A percentile compares a stretch with the other conserved stretches of the same genome.
phyloP scores from a whole-genome alignment of 2,888 invertebrate species.

The Busseola fusca region DNA sequence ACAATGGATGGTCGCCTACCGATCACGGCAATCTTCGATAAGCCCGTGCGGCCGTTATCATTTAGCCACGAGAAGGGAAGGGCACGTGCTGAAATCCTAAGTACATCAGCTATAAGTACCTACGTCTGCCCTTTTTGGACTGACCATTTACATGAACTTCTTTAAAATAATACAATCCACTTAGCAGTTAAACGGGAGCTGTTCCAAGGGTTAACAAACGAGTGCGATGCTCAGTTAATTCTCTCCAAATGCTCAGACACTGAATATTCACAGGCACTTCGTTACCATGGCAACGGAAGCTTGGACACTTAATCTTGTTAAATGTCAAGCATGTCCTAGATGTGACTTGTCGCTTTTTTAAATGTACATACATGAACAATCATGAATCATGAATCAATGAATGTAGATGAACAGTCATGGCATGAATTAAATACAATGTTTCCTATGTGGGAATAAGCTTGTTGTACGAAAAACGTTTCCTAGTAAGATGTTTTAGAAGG shows the following conservation, averaged over 20 bases:
- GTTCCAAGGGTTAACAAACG: constrained; percentile 48
- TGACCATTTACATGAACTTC: not conserved
- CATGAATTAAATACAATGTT: not conserved
- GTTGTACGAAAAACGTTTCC: not conserved
- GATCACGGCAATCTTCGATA: not conserved
- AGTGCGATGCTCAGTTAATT: constrained; percentile 56
- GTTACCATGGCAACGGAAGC: constrained; percentile 55
- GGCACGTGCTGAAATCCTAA: not conserved
- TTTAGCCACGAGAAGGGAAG: not conserved
- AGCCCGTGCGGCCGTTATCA: not conserved
- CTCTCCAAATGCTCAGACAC: constrained; percentile 43
- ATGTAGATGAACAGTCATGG: constrained; percentile 4
- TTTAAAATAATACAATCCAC: constrained; percentile 41
- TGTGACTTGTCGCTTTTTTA: constrained; percentile 46
- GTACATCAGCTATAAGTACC: not conserved
- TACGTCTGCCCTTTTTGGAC: no score
- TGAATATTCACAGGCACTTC: constrained; percentile 60
- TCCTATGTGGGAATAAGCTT: not conserved
- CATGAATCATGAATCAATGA: no score
- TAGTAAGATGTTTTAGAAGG: not conserved
- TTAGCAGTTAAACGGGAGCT: constrained; percentile 25
- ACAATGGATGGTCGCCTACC: not conserved
- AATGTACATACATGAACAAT: constrained; percentile 54
- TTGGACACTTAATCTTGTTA: constrained; percentile 60
- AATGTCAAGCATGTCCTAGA: constrained; percentile 49